Percentiles rank a stretch among this genome's conserved stretches.
These are phyloP conservation scores for Tenthredo notha DNA, from an alignment of 2,888 invertebrate species.

Conservation along the genomic window DNA sequence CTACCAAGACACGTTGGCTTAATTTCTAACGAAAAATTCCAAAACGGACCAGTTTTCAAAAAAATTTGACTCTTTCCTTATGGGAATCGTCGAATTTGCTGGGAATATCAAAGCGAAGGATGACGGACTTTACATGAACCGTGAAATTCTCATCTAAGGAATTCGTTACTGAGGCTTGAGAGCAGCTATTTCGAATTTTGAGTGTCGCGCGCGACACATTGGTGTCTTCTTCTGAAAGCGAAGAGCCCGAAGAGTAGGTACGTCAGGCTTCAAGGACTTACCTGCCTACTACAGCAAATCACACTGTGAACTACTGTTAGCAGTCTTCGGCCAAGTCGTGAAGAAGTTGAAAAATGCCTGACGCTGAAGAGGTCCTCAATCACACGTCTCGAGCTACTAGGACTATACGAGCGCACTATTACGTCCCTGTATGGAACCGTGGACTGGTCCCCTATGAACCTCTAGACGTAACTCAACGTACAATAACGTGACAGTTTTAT, in stretches of 20 bases:
- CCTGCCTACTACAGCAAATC: constrained; percentile 54
- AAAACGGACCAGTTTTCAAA: not conserved
- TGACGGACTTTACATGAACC: not conserved
- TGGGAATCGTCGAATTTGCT: not conserved
- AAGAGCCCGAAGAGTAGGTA: constrained; percentile 40
- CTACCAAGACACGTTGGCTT: not conserved
- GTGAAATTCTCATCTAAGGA: constrained; percentile 26
- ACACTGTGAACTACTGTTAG: constrained; percentile 47
- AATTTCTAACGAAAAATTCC: not conserved
- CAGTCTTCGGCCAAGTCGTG: constrained; percentile 30
- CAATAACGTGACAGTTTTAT: constrained; percentile 11
- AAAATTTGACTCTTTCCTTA: not conserved
- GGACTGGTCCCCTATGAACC: constrained; percentile 24
- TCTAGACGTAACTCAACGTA: not conserved
- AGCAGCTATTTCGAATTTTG: constrained; percentile 39
- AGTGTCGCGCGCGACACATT: constrained; percentile 43
- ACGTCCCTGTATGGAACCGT: not conserved
- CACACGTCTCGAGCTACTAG: constrained; percentile 58
- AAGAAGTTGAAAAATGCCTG: constrained; percentile 44
- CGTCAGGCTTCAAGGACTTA: constrained; percentile 50
- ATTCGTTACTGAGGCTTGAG: constrained; percentile 28
- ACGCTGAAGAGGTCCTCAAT: constrained; percentile 68
- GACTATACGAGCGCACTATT: constrained; percentile 1
- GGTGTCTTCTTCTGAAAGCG: constrained; percentile 43
- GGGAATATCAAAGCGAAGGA: not conserved